phyloP scores from a whole-genome alignment of 2,113 vertebrate genomes.

The Colius striatus region DNA sequence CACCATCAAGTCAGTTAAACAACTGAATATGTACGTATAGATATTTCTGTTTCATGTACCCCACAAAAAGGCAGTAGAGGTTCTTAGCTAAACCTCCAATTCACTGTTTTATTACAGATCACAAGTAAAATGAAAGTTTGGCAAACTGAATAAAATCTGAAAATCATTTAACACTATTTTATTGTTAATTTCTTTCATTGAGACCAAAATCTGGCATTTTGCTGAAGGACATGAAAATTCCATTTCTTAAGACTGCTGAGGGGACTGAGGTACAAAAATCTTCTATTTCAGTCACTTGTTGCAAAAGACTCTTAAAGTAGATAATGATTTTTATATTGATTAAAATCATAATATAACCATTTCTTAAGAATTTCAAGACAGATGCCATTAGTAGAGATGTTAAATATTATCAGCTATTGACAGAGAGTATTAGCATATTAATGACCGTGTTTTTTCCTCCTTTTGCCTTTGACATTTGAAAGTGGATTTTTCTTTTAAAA shows the following conservation, averaged over 20 bases:
- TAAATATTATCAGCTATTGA: neutral
- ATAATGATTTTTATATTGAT: neutral
- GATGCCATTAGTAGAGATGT: neutral
- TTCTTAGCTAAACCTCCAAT: neutral
- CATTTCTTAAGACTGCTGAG: neutral
- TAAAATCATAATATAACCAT: neutral
- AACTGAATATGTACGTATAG: neutral
- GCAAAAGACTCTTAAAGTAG: neutral
- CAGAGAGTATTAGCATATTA: neutral
- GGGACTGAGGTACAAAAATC: neutral
- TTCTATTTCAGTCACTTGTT: neutral
- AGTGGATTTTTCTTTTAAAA: neutral
- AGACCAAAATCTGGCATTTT: neutral
- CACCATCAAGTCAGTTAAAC: neutral
- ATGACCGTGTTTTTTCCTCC: neutral
- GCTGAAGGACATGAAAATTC: neutral
- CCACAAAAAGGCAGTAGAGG: neutral
- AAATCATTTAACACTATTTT: neutral
- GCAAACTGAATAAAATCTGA: neutral
- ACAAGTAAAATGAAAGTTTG: neutral
- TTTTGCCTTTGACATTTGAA: slow-evolving; percentile 24
- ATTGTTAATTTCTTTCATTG: neutral
- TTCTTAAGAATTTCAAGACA: neutral
- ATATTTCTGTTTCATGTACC: neutral
- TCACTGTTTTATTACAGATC: neutral